Evolutionary conservation across 1,140 invertebrate genomes (phyloP).

Genomic region (Steinernema khuongi): DNA sequence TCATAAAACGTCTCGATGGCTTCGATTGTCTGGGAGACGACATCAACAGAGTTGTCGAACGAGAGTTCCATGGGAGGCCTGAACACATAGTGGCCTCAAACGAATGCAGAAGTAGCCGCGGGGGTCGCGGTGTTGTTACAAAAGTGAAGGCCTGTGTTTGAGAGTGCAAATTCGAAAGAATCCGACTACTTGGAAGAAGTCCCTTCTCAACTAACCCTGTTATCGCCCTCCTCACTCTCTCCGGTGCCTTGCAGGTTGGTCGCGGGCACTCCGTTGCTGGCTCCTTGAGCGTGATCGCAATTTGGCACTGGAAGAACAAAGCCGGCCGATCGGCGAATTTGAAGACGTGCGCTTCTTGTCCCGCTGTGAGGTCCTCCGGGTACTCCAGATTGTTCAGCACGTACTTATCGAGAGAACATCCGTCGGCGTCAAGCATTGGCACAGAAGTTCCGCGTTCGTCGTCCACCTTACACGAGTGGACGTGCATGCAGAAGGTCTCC

Average conservation of each 20-base stretch:
- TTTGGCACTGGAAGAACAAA: constrained; percentile 58
- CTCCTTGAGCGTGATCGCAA: constrained; percentile 58
- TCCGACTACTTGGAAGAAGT: neutral
- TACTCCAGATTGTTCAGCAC: constrained; percentile 58
- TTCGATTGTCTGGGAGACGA: constrained; percentile 22
- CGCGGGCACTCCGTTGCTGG: constrained; percentile 53
- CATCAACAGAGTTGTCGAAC: constrained; percentile 18
- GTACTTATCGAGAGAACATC: constrained; percentile 57
- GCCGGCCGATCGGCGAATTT: constrained; percentile 56
- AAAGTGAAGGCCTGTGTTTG: too few species aligned
- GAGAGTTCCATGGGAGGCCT: neutral
- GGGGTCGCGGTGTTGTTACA: too few species aligned
- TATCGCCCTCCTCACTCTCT: neutral
- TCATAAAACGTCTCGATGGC: constrained; percentile 20
- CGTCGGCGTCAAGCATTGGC: constrained; percentile 57
- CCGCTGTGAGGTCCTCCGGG: constrained; percentile 55
- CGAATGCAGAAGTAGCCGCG: neutral
- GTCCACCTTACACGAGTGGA: constrained; percentile 56
- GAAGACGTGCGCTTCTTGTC: constrained; percentile 59
- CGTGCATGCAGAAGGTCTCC: constrained; percentile 57
- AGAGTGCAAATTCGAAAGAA: too few species aligned
- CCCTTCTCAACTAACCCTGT: neutral
- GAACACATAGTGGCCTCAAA: constrained; percentile 5
- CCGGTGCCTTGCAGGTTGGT: constrained; percentile 39
- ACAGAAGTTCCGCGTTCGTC: constrained; percentile 57